Conservation (phyloP, 2,888 invertebrate genomes). For the Zygothrica quintamaculata region DNA sequence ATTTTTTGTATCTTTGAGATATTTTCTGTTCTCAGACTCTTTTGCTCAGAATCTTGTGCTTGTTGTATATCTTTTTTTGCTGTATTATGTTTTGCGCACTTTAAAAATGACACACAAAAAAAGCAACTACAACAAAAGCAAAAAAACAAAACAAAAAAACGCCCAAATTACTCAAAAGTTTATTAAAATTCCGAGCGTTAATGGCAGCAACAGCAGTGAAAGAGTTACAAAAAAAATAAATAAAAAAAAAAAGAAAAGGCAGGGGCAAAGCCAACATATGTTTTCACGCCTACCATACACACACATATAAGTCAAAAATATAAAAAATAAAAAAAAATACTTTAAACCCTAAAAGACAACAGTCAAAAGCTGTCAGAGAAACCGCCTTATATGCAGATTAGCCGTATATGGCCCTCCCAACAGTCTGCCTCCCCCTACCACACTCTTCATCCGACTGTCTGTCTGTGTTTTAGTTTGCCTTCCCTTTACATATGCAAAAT, state of each 20-base stretch:
- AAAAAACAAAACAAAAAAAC: conserved; percentile 18
- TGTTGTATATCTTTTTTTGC: conserved; percentile 34
- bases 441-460: neutral
- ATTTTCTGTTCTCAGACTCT: conserved; percentile 60
- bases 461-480: neutral
- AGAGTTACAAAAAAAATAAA: conserved; percentile 14
- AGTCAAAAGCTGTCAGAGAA: conserved; percentile 61
- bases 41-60: too few relatives aligned
- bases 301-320: conserved; percentile 21
- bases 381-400: conserved; percentile 75
- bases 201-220: conserved; percentile 38
- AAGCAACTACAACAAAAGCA: conserved; percentile 26
- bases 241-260: too few relatives aligned
- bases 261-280: conserved; percentile 76
- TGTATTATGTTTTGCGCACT: too few relatives aligned
- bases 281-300: conserved; percentile 80
- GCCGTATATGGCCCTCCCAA: conserved; percentile 56
- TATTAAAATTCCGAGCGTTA: conserved; percentile 77
- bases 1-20: conserved; percentile 77
- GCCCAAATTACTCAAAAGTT: conserved; percentile 62
- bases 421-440: neutral
- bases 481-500: conserved; percentile 55
- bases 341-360: too few relatives aligned
- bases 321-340: conserved; percentile 23
- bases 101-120: too few relatives aligned